Evolutionary conservation across 2,113 vertebrate genomes (phyloP).

Genomic region (Brachionichthys hirsutus): DNA sequence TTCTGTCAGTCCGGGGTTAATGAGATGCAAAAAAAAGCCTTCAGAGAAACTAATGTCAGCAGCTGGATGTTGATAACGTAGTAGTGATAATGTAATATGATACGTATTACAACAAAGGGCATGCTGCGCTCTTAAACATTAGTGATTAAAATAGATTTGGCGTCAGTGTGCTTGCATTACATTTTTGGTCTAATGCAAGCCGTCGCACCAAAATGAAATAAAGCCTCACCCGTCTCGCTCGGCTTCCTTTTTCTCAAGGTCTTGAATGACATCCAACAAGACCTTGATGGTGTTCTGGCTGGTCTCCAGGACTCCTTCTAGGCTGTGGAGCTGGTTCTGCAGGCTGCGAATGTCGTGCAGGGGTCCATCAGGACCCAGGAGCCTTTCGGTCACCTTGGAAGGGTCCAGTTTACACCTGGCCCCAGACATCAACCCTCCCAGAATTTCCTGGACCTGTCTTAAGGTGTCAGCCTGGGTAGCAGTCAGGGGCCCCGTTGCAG

Average conservation of each 20-base stretch:
- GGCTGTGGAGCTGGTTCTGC: constrained; percentile 83
- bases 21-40: no score
- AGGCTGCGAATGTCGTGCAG: constrained; percentile 78
- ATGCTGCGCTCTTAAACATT: constrained; percentile 1
- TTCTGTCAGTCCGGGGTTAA: not conserved
- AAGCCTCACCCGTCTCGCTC: constrained; percentile 84
- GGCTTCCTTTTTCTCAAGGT: constrained; percentile 88
- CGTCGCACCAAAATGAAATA: constrained; percentile 31
- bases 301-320: constrained; percentile 87
- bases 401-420: constrained; percentile 76
- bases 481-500: constrained; percentile 55
- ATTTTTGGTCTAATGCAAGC: constrained; percentile 18
- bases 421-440: constrained; percentile 81
- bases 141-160: constrained; percentile 9
- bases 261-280: constrained; percentile 89
- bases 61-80: not conserved
- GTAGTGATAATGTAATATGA: not conserved
- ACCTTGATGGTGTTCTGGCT: constrained; percentile 89
- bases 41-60: not conserved
- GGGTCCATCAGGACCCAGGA: constrained; percentile 68
- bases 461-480: constrained; percentile 71
- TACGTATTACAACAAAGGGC: not conserved
- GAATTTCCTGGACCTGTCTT: constrained; percentile 80
- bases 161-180: constrained; percentile 3
- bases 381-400: constrained; percentile 65